Percentiles rank a stretch among this genome's conserved stretches.
Conservation (phyloP, 2,113 vertebrate species). For the Meleagris gallopavo region DNA sequence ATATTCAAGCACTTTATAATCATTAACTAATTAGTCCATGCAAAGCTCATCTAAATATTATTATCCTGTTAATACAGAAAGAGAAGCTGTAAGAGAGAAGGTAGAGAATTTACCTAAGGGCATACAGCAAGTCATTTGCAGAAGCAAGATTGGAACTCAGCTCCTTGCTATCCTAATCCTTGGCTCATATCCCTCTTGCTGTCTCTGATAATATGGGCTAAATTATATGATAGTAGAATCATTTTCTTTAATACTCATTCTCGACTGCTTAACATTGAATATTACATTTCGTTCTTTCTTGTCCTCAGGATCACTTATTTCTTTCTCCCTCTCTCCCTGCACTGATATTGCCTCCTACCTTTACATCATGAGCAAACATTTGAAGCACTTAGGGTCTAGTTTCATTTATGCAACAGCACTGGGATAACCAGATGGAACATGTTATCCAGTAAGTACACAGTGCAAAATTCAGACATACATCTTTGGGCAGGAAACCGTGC, state of each 20-base stretch:
- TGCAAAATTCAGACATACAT: background rate
- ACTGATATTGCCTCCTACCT: background rate
- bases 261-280: background rate
- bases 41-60: conserved; percentile 73
- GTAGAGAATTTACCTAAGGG: conserved; percentile 64
- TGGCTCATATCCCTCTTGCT: conserved; percentile 41
- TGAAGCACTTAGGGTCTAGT: background rate
- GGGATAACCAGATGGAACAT: background rate
- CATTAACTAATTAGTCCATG: conserved; percentile 73
- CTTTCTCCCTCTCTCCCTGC: background rate
- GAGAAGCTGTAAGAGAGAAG: conserved; percentile 56
- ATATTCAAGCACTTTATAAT: conserved; percentile 66
- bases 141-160: conserved; percentile 42
- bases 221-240: conserved; percentile 29
- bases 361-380: background rate
- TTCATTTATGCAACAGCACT: background rate
- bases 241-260: conserved; percentile 58
- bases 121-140: conserved; percentile 47
- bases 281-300: conserved; percentile 25
- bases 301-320: background rate
- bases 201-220: conserved; percentile 43
- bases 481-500: background rate
- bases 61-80: conserved; percentile 69
- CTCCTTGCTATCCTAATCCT: conserved; percentile 20
- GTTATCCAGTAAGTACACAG: background rate